These are phyloP conservation scores for Serrognathus titanus DNA, from an alignment of 2,888 invertebrate species.

Conservation along the genomic window DNA sequence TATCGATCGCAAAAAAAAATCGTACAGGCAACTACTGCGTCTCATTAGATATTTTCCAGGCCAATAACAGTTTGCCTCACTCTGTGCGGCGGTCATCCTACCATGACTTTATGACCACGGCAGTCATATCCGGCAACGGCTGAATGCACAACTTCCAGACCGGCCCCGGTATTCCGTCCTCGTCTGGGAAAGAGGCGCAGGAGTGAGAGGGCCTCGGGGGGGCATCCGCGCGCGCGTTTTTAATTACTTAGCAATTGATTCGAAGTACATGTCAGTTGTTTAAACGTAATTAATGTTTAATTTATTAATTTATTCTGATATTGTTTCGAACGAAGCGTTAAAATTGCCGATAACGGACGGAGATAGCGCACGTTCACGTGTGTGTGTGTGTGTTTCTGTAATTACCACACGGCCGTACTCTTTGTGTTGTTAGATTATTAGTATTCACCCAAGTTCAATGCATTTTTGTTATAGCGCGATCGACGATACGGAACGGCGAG, in stretches of 20 bases:
- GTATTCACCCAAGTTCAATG: constrained; percentile 5
- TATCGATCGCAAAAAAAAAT: constrained; percentile 10
- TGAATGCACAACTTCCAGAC: constrained; percentile 38
- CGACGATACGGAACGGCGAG: not conserved
- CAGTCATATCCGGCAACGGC: constrained; percentile 45
- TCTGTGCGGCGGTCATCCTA: constrained; percentile 24
- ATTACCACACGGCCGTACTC: constrained; percentile 6
- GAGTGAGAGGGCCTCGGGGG: constrained; percentile 22
- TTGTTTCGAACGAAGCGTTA: constrained; percentile 48
- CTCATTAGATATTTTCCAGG: constrained; percentile 32
- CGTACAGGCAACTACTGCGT: constrained; percentile 26
- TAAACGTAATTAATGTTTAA: constrained; percentile 49
- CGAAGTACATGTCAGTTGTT: constrained; percentile 49
- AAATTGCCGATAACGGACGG: constrained; percentile 49
- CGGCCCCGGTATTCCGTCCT: constrained; percentile 15
- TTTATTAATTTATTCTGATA: constrained; percentile 52
- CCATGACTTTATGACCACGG: constrained; percentile 25
- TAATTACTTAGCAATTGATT: constrained; percentile 48
- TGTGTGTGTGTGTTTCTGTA: constrained; percentile 8
- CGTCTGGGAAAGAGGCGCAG: constrained; percentile 6
- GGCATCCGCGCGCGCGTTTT: constrained; percentile 35
- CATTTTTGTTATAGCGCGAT: not conserved
- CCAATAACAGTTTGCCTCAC: constrained; percentile 31
- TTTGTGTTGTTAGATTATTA: constrained; percentile 9
- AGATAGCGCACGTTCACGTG: constrained; percentile 36